Conservation (phyloP, 2,888 invertebrate genomes). For the Xestia xanthographa region DNA sequence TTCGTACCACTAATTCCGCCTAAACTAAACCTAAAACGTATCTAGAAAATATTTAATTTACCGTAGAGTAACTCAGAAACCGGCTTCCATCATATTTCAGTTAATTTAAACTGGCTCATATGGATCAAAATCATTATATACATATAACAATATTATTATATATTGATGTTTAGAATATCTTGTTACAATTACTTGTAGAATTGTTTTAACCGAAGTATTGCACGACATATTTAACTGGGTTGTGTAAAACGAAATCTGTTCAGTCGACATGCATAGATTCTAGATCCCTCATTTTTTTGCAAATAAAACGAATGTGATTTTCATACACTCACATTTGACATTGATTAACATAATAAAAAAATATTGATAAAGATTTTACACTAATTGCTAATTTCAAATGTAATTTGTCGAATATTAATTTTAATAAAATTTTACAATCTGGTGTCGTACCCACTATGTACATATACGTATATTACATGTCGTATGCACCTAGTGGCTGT, state of each 20-base stretch:
- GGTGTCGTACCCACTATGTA: constrained; percentile 77
- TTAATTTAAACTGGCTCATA: constrained; percentile 75
- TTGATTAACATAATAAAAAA: constrained; percentile 51
- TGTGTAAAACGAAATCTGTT: constrained; percentile 42
- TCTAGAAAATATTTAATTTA: constrained; percentile 76
- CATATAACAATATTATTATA: constrained; percentile 84
- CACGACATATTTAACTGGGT: constrained; percentile 59
- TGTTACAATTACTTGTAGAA: constrained; percentile 39
- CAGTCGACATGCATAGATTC: constrained; percentile 56
- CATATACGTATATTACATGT: constrained; percentile 72
- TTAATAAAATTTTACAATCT: constrained; percentile 72
- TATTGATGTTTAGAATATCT: constrained; percentile 64
- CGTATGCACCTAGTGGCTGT: constrained; percentile 78
- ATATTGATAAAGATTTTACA: constrained; percentile 50
- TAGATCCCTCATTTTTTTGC: constrained; percentile 36
- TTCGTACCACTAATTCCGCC: constrained; percentile 83
- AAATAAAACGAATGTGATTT: constrained; percentile 43
- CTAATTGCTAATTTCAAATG: constrained; percentile 71
- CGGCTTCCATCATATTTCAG: constrained; percentile 66
- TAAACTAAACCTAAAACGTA: constrained; percentile 85
- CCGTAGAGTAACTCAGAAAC: constrained; percentile 64
- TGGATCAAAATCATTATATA: constrained; percentile 85
- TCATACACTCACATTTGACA: constrained; percentile 16
- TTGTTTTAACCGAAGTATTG: constrained; percentile 66
- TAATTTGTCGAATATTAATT: constrained; percentile 66